Evolutionary conservation across 2,888 invertebrate genomes (phyloP), one percentile per base, ranked within the genome.

Genomic region (Chrysolina americana): DNA sequence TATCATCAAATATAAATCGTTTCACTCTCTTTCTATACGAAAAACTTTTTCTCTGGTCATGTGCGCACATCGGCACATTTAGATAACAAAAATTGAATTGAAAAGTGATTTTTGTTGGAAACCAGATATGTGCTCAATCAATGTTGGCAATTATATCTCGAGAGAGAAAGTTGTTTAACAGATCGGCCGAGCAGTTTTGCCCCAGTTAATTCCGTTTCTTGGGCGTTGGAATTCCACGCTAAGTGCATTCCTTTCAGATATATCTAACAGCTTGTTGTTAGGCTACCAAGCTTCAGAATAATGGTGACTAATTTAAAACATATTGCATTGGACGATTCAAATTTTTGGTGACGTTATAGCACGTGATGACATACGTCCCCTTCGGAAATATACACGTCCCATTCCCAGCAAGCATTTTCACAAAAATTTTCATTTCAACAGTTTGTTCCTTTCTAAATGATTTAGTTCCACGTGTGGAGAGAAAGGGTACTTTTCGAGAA

Each of bases 141-240:
- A 56, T 56, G 56, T 56, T 21, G 23, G 47, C 50, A 66, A 66
- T 66, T 66, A 65, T 66, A 65, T 66, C 28, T 66, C 36, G 28
- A 36, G 50, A 69, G 73, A 73, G 73, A 73, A 73, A 73, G 73
- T 73, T 69, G 73, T 64, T 69, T 73, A 62, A 68, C 41, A 63
- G 50, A 69, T 44, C 69, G 53, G 44, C 50, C 41, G 23, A 21
- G 71, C 53, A 21, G 56, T 71, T 71, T 28, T 59, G 71, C 65
- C 65, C 71, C 65, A 71, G 71, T 41, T 71, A 41, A 44, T n/a
- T 59, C 53, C 56, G 65, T 71, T 44, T 41, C 71, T 66, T 66
- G 66, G 66, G 66, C 50, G 66, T 66, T 66, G 50, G 50, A 66
- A 50, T 66, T 66, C 48, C 66, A 66, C n/a, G 50, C 66, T 50